Evolutionary conservation across 1,140 invertebrate genomes (phyloP), one percentile per base, ranked within the genome.

Genomic region (Battus philenor): DNA sequence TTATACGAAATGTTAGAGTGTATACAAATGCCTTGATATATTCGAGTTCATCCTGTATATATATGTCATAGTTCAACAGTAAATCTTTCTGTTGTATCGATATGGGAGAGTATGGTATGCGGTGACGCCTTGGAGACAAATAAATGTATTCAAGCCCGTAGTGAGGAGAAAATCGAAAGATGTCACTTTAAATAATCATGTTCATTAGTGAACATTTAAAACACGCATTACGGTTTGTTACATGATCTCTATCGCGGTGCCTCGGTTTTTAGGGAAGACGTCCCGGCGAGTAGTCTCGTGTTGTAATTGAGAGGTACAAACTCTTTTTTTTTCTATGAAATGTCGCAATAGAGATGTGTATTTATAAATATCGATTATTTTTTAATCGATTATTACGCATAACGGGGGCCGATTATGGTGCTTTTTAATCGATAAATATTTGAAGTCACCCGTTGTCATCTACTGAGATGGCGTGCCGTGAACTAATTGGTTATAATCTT

Each of bases 161-260:
- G 54, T 47, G 57, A 54, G 58, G 67, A 72, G 62, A 77, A 80
- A 77, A 71, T 63, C 65, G 57, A 71, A 83, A 82, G n/a, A 79
- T 72, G 78, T 82, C 78, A 81, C 74, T 77, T 80, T 75, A 80
- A 84, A 82, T 82, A 80, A 84, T 84, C 68, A 69, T 79, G 67
- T 72, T 82, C 74, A 82, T 84, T 84, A 84, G 74, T 78, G 80
- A 78, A 78, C 76, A 80, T 84, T 84, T 80, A 80, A 81, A 72
- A 77, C 72, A 69, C 64, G 72, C 78, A 79, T 84, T 80, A 84
- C 60, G 63, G 78, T 76, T 74, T 62, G 59, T 46, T 53, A 58
- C 53, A 47, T 61, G 74, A 81, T 81, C 64, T 55, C 58, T 56
- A 79, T 79, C 76, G 70, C 48, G 74, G 68, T 76, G 76, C 70